Evolutionary conservation across 1,140 invertebrate species (phyloP).

Genomic region (Bombyx mandarina): DNA sequence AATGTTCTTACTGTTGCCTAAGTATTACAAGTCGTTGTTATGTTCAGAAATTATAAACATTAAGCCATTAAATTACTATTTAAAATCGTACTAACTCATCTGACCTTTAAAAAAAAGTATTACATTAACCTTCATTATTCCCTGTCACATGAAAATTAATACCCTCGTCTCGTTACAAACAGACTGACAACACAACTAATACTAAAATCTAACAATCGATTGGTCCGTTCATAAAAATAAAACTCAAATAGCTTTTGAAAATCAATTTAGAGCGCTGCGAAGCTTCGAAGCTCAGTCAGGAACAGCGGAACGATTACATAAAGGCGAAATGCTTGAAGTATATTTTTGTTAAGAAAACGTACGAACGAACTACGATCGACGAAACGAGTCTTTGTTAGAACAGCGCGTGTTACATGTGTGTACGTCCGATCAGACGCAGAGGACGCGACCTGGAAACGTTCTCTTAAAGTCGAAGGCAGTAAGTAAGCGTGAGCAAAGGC

Average conservation of each 20-base stretch:
- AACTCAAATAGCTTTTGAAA: conserved; percentile 19
- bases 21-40: not conserved
- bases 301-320: conserved; percentile 2
- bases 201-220: conserved; percentile 46
- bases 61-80: conserved; percentile 24
- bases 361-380: conserved; percentile 8
- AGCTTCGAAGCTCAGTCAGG: conserved; percentile 23
- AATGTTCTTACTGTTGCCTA: not conserved
- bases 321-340: conserved; percentile 1
- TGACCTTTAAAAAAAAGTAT: no score
- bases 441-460: not conserved
- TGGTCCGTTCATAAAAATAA: conserved; percentile 48
- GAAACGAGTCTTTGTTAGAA: no score
- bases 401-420: not conserved
- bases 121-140: no score
- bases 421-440: not conserved
- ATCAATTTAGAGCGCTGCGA: conserved; percentile 18
- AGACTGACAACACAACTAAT: conserved; percentile 27
- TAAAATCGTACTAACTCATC: conserved; percentile 15
- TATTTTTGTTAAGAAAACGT: conserved; percentile 14
- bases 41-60: conserved; percentile 6
- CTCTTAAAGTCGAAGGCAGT: not conserved
- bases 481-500: no score
- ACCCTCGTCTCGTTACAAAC: conserved; percentile 18
- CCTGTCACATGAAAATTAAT: no score